Conservation (phyloP, 2,797 vertebrate species). For the Eupleurogrammus muticus region DNA sequence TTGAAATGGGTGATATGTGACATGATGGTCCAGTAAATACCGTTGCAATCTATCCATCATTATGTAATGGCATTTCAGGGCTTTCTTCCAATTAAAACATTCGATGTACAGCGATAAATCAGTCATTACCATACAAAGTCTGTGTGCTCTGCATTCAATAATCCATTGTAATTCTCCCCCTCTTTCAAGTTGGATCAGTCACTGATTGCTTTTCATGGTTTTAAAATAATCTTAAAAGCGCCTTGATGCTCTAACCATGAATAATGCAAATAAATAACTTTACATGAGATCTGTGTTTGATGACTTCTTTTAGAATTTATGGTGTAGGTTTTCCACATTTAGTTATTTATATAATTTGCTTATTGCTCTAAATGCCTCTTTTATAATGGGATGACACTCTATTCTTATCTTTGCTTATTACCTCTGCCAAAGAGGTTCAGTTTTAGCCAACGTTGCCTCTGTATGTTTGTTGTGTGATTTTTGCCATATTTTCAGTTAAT, state of each 20-base stretch:
- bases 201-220: not conserved
- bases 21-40: not conserved
- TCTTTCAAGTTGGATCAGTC: not conserved
- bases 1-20: slow-evolving; percentile 14
- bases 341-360: too few relatives aligned
- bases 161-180: not conserved
- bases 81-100: slow-evolving; percentile 1
- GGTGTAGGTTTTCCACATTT: too few relatives aligned
- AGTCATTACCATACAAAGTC: slow-evolving; percentile 18
- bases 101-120: not conserved
- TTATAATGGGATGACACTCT: too few relatives aligned
- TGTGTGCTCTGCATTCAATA: slow-evolving; percentile 1
- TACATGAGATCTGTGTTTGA: too few relatives aligned
- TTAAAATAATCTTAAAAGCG: not conserved
- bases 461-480: too few relatives aligned
- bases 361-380: not conserved
- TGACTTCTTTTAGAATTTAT: not conserved
- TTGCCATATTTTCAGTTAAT: too few relatives aligned
- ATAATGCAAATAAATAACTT: too few relatives aligned
- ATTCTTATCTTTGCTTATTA: too few relatives aligned
- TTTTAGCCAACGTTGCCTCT: too few relatives aligned
- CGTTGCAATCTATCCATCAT: not conserved
- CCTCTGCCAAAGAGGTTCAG: too few relatives aligned
- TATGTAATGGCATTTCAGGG: not conserved
- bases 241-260: not conserved